Percentiles rank a stretch among this genome's conserved stretches.
Conservation (phyloP, 2,797 vertebrate genomes). For the Xenentodon cancila region DNA sequence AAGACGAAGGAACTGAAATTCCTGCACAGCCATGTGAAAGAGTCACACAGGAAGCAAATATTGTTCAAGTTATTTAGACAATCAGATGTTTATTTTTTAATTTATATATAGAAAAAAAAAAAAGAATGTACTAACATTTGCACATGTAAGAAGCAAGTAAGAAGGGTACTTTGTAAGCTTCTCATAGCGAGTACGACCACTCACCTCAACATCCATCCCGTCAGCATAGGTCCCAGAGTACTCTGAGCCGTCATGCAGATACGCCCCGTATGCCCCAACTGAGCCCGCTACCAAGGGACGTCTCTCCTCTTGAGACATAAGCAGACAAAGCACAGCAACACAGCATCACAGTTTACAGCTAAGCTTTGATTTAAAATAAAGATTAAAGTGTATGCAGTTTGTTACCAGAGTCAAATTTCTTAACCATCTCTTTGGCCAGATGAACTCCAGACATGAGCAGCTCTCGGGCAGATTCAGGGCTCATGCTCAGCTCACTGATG, state of each 20-base stretch:
- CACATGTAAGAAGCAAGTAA: no score
- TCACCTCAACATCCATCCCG: conserved; percentile 81
- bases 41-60: no score
- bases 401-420: conserved; percentile 70
- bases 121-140: no score
- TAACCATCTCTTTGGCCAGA: conserved; percentile 77
- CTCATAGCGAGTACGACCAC: background rate
- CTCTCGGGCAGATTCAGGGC: conserved; percentile 69
- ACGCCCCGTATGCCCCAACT: conserved; percentile 84
- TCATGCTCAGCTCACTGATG: conserved; percentile 71
- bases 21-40: no score
- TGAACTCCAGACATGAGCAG: conserved; percentile 81
- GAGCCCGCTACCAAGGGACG: conserved; percentile 82
- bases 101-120: no score
- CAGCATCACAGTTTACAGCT: background rate
- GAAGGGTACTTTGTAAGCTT: no score
- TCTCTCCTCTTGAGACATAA: conserved; percentile 53
- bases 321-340: background rate
- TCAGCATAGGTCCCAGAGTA: conserved; percentile 83
- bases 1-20: no score
- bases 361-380: background rate
- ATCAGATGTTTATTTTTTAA: no score
- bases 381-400: background rate
- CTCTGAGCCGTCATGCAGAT: conserved; percentile 83
- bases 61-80: no score